These are phyloP conservation scores for Gila robusta DNA, from an alignment of 2,797 vertebrate species.

Conservation along the genomic window DNA sequence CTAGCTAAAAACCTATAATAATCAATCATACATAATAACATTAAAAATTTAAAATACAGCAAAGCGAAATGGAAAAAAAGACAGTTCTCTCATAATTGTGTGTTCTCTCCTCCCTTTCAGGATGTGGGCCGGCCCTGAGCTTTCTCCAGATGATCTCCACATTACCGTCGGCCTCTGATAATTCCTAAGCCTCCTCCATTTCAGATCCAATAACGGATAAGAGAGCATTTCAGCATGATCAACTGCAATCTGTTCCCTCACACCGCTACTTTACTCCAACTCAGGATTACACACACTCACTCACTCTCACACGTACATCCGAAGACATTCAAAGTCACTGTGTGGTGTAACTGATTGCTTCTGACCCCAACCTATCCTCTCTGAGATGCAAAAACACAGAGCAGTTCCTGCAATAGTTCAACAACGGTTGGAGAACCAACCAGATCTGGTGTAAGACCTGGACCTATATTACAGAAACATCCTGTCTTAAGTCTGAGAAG, in stretches of 20 bases:
- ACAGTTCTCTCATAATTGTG: constrained; percentile 31
- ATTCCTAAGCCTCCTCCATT: constrained; percentile 96
- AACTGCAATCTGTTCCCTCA: constrained; percentile 91
- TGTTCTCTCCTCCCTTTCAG: constrained; percentile 14
- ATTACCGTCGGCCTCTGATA: constrained; percentile 93
- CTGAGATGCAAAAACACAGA: constrained; percentile 1
- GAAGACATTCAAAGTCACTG: constrained; percentile 49
- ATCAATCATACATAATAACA: neutral
- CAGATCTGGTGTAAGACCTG: neutral
- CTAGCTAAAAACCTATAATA: neutral
- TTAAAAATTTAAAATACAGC: neutral
- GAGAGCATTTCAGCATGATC: constrained; percentile 89
- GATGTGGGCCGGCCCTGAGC: constrained; percentile 67
- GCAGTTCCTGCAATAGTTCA: neutral
- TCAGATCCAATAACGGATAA: constrained; percentile 95
- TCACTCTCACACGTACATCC: constrained; percentile 35
- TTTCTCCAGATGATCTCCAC: constrained; percentile 91
- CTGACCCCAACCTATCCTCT: too few species aligned
- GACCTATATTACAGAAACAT: neutral
- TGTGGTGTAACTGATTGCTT: too few species aligned
- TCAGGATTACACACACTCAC: constrained; percentile 78
- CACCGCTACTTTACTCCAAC: constrained; percentile 86
- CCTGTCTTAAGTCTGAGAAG: neutral
- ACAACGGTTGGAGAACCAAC: neutral
- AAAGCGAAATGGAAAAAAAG: constrained; percentile 33